Base-by-base conservation (phyloP, 2,113 vertebrate genomes). In the Oreotrochilus melanogaster region DNA sequence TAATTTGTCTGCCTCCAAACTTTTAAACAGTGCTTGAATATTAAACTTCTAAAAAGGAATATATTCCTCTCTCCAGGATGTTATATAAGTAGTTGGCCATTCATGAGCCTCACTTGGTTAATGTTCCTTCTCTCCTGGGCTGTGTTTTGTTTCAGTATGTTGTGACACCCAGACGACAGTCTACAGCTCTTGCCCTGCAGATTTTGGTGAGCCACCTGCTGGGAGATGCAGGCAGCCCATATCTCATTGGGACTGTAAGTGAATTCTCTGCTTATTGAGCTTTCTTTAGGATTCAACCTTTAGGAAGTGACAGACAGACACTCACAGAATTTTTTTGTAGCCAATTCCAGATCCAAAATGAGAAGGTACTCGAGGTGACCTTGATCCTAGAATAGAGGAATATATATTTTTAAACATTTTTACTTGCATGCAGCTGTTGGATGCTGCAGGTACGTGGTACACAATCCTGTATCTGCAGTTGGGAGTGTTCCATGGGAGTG, bases 181-280 rank as follows among this genome's bases (percentile, higher is more conserved):
- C 98, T 19, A 98, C 98, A 25, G 98, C 98, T 3, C 96, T 99
- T 21, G 98, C 99, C 21, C 96, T 99, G 53, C 99, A 99, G 96
- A 99, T 99, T 24, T 83, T 98, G 64, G 65, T 98, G 33, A 97
- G 97, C 83, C 98, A 99, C 76, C 96, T 99, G 18, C 97, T 99
- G 61, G 99, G 99, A 39, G 99, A 99, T 47, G 98, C 98, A 14
- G 98, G 98, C 67, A 99, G 98, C 94, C 98, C 98, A 0, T 99
- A 98, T 84, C 95, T 99, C 8, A 51, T 99, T 35, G 98, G 98
- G 4, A 27, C 18, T 53, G 98, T 99, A 97, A 98, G 98, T 96
- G 57, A 67, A 80, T 51, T 31, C 28, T 70, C 18, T 81, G 60
- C 19, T 70, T 51, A 15, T 3, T 42, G 53, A 48, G 9, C 56